These are phyloP conservation scores for Folsomia manolachei DNA, from an alignment of 2,888 invertebrate species.

Conservation along the genomic window DNA sequence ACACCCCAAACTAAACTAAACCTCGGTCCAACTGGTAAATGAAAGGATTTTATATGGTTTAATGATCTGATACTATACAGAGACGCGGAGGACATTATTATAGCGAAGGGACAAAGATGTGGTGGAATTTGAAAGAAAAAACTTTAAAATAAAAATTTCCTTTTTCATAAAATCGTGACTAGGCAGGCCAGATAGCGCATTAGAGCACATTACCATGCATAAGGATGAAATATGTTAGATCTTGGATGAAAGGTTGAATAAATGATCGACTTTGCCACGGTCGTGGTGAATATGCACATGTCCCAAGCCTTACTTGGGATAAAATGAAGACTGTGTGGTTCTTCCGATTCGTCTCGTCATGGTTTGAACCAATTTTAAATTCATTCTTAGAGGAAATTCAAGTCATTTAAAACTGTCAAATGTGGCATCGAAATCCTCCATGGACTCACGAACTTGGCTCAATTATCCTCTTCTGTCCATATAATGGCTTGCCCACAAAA, in stretches of 20 bases:
- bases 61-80: no score
- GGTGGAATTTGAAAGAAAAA: constrained; percentile 14
- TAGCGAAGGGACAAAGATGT: neutral
- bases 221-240: neutral
- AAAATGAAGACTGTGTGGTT: neutral
- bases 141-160: constrained; percentile 19
- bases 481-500: neutral
- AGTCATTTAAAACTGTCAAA: constrained; percentile 6
- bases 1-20: neutral
- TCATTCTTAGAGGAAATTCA: neutral
- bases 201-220: no score
- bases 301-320: neutral
- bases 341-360: constrained; percentile 11
- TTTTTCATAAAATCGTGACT: constrained; percentile 24
- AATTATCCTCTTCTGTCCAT: no score
- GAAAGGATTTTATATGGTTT: neutral
- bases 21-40: no score
- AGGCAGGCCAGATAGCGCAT: constrained; percentile 2
- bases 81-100: no score
- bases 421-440: neutral
- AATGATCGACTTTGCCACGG: constrained; percentile 18
- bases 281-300: constrained; percentile 2
- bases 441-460: neutral
- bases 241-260: neutral
- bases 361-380: constrained; percentile 18